Conservation (phyloP, 64 coral and sea anemone species). For the Montipora foliosa region DNA sequence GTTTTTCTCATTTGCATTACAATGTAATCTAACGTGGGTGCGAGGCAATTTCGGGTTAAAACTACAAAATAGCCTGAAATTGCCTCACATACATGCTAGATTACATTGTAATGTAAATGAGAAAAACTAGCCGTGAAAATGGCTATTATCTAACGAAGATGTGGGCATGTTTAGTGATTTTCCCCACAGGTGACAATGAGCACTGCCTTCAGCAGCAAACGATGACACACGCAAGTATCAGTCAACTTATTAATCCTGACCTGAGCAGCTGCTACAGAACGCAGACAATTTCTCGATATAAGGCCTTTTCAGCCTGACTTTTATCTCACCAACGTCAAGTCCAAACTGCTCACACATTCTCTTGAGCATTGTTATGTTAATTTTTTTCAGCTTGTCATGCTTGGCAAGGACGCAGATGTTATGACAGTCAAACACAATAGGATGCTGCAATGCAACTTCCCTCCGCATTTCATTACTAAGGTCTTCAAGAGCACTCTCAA, state of each 20-base stretch:
- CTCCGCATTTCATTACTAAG: neutral
- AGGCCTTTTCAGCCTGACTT: neutral
- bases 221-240: no score
- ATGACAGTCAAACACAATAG: conserved; percentile 16
- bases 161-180: no score
- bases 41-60: no score
- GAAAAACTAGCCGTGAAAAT: no score
- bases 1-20: no score
- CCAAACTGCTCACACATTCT: conserved; percentile 10
- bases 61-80: no score
- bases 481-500: conserved; percentile 1
- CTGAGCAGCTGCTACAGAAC: conserved; percentile 21
- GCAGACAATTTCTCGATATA: neutral
- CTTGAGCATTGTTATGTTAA: conserved; percentile 3
- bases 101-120: no score
- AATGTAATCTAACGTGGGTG: neutral
- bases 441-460: conserved; percentile 16
- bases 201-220: no score
- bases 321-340: neutral
- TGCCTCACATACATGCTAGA: no score
- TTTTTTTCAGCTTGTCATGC: conserved; percentile 16
- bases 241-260: neutral
- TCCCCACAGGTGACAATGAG: no score
- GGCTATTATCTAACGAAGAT: neutral
- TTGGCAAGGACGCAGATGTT: conserved; percentile 10